Evolutionary conservation across 2,888 invertebrate species (phyloP).

Genomic region (Baccha elongata): DNA sequence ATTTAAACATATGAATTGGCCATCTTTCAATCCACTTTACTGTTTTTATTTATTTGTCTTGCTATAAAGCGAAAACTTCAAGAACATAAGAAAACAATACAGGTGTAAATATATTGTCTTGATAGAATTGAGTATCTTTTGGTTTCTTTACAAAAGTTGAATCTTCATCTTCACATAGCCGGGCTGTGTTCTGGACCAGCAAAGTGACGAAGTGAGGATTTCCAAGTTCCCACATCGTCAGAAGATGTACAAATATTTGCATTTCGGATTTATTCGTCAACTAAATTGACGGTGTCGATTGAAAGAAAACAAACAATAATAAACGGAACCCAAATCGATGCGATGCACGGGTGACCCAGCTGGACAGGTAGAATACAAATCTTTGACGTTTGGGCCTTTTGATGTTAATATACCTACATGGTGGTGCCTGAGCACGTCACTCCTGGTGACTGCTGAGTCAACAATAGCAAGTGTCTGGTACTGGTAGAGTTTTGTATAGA

Average conservation of each 20-base stretch:
- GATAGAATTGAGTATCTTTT: constrained; percentile 28
- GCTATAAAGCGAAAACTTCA: constrained; percentile 50
- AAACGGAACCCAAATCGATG: constrained; percentile 29
- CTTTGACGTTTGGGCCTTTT: not conserved
- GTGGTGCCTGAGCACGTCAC: not conserved
- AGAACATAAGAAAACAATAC: constrained; percentile 58
- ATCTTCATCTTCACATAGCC: not conserved
- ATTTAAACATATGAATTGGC: constrained; percentile 39
- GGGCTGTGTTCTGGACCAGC: constrained; percentile 39
- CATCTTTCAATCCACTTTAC: constrained; percentile 44
- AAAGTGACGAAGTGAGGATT: constrained; percentile 25
- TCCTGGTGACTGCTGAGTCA: not conserved
- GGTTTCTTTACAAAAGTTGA: not conserved
- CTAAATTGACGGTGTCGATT: constrained; percentile 72
- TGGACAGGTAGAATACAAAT: not conserved
- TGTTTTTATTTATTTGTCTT: constrained; percentile 56
- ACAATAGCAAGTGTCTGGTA: not conserved
- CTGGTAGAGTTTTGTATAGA: not conserved
- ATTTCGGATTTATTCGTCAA: constrained; percentile 72
- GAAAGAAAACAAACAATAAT: constrained; percentile 50
- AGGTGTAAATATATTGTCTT: constrained; percentile 44
- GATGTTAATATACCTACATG: not conserved
- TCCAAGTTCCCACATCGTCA: constrained; percentile 18
- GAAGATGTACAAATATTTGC: constrained; percentile 65
- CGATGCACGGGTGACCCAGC: not conserved